Conservation (phyloP, 1,140 invertebrate species). For the Lepidostoma basale region DNA sequence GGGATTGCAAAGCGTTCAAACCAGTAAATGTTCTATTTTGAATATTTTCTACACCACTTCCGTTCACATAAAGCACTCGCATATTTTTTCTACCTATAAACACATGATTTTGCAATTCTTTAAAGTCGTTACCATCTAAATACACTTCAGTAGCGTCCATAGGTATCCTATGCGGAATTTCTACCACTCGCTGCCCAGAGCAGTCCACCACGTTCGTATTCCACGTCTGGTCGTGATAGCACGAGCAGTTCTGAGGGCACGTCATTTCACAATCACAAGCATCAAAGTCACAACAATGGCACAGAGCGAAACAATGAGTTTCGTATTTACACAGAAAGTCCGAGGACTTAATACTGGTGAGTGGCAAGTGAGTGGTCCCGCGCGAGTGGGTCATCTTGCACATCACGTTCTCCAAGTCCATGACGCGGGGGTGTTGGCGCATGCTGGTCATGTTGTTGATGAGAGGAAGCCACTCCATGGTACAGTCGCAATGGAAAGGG, state of each 20-base stretch:
- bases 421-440: constrained; percentile 81
- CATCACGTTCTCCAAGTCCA: constrained; percentile 86
- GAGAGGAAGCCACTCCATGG: constrained; percentile 89
- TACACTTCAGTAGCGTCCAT: constrained; percentile 95
- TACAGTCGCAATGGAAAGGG: constrained; percentile 89
- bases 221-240: constrained; percentile 92
- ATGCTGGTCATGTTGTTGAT: constrained; percentile 83
- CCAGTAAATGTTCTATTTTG: constrained; percentile 93
- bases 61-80: constrained; percentile 83
- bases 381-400: constrained; percentile 81
- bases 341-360: constrained; percentile 70
- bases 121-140: constrained; percentile 87
- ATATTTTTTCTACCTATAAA: constrained; percentile 93
- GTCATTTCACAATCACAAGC: constrained; percentile 96
- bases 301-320: constrained; percentile 90
- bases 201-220: constrained; percentile 92
- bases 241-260: constrained; percentile 88
- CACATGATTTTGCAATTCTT: constrained; percentile 82
- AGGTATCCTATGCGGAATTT: constrained; percentile 83
- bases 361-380: constrained; percentile 69
- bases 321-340: constrained; percentile 91
- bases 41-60: constrained; percentile 82
- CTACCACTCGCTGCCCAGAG: constrained; percentile 73
- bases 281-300: constrained; percentile 93
- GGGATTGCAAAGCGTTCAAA: constrained; percentile 75